phyloP scores from a whole-genome alignment of 2,888 invertebrate genomes.

The Lasioglossum pauxillum region DNA sequence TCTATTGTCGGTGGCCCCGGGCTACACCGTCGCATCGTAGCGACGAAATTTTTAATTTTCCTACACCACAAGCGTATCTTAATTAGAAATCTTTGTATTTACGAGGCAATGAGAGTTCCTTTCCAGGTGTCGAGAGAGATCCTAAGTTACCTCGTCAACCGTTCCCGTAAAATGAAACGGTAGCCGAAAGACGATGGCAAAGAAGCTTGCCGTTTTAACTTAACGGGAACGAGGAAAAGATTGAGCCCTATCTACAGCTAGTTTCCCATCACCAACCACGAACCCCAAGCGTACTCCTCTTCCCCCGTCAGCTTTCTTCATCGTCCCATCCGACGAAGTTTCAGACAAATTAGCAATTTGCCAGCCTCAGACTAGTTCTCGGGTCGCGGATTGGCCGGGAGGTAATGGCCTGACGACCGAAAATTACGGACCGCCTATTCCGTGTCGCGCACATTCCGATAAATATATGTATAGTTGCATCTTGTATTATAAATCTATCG shows the following conservation, averaged over 20 bases:
- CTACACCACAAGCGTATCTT: constrained; percentile 24
- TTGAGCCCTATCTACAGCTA: constrained; percentile 55
- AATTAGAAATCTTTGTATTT: constrained; percentile 44
- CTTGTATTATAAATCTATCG: constrained; percentile 21
- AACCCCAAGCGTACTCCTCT: constrained; percentile 38
- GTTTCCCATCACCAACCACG: constrained; percentile 53
- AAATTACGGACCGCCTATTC: constrained; percentile 68
- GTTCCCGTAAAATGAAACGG: constrained; percentile 6
- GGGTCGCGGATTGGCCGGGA: constrained; percentile 55
- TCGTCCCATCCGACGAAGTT: constrained; percentile 53
- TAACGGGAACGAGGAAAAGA: constrained; percentile 55
- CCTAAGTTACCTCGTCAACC: neutral
- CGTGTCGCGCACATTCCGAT: constrained; percentile 49
- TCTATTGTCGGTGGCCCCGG: neutral
- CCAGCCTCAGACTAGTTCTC: constrained; percentile 63
- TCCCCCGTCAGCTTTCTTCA: constrained; percentile 21
- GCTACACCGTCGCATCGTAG: neutral
- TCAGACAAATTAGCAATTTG: constrained; percentile 72
- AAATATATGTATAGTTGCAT: constrained; percentile 34
- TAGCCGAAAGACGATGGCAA: neutral
- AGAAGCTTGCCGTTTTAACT: constrained; percentile 54
- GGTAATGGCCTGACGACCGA: constrained; percentile 60
- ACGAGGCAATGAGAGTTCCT: neutral
- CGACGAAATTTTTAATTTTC: constrained; percentile 27
- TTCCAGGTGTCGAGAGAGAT: neutral